Evolutionary conservation across 1,140 invertebrate species (phyloP), one percentile per base, ranked within the genome.

Genomic region (Bombus consobrinus): DNA sequence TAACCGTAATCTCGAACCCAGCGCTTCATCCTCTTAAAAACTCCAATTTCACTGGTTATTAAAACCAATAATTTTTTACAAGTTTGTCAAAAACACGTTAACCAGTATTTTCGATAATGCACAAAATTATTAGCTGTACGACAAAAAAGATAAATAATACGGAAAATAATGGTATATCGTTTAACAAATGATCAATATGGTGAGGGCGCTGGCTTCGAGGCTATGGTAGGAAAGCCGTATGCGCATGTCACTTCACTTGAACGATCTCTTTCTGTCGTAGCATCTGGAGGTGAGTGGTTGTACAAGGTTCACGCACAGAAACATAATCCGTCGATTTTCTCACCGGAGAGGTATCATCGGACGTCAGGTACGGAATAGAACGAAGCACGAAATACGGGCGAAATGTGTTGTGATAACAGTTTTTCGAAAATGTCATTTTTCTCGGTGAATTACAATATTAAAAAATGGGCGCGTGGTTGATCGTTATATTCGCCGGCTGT

Each of bases 201-300:
- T 25, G 85, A 28, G 32, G 66, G n/a, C 81, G 81, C 88, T 93
- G 90, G 90, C 4, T 87, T 83, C 84, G 93, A 93, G 92, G n/a
- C 72, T 91, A 75, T 34, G 71, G 59, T 41, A 72, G 85, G 41
- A 79, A 91, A 90, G 86, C 89, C 87, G 87, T 91, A 86, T 94
- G 95, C 95, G 95, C 95, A 95, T 94, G 95, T 94, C 93, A 92
- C 89, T 91, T 92, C 74, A 85, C 84, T 93, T 83, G 92, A 81
- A 92, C 94, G 94, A 93, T 94, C 95, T 96, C 95, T 96, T 96
- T 96, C 95, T 96, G 95, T 94, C 94, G 95, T 96, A 94, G 95
- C 94, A 95, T 94, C 94, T 95, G 91, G 94, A 96, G 96, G 95
- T 96, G 95, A 96, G 95, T 96, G 94, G 93, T 93, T 89, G 93